Conservation (phyloP, 2,888 invertebrate genomes). For the Stenoptilia bipunctidactyla region DNA sequence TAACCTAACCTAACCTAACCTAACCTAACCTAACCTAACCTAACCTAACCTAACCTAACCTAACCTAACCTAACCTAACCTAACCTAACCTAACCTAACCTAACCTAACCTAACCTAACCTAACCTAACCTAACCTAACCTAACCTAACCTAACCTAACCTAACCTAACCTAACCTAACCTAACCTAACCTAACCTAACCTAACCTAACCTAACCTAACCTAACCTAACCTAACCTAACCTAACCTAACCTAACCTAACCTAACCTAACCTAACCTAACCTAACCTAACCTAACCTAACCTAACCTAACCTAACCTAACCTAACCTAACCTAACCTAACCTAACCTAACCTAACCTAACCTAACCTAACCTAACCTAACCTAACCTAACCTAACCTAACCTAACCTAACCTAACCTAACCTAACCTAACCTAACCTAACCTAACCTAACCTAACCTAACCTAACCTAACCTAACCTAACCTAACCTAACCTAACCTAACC, state of each 20-base stretch:
- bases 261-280: conserved; percentile 3
- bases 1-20: conserved; percentile 8
- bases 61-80: conserved; percentile 13
- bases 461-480: conserved; percentile 4
- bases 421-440: conserved; percentile 1
- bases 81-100: conserved; percentile 11
- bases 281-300: conserved; percentile 3
- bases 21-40: conserved; percentile 9
- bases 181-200: conserved; percentile 12
- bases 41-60: conserved; percentile 14
- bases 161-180: conserved; percentile 12
- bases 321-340: conserved; percentile 5
- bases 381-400: conserved; percentile 1
- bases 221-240: conserved; percentile 7
- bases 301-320: conserved; percentile 1
- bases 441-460: conserved; percentile 4
- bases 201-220: conserved; percentile 11
- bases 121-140: conserved; percentile 3
- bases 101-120: conserved; percentile 14
- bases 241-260: conserved; percentile 7
- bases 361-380: conserved; percentile 2
- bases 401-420: conserved; percentile 2
- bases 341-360: conserved; percentile 4
- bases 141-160: conserved; percentile 15
- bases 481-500: background rate